Conservation (phyloP, 1,140 invertebrate genomes). For the Papilio dardanus region DNA sequence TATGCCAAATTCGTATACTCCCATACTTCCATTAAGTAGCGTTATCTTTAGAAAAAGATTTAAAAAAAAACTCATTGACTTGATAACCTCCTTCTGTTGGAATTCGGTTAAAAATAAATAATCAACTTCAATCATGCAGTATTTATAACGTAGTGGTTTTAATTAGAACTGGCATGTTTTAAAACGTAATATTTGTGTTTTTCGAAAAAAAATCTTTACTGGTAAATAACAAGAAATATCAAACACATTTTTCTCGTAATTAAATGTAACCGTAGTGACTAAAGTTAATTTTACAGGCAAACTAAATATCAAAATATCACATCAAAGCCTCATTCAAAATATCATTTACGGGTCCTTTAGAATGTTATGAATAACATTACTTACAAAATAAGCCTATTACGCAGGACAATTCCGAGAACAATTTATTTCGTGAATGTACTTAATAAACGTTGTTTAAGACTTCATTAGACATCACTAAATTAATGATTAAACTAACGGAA, state of each 20-base stretch:
- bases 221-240: too few species aligned
- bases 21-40: background rate
- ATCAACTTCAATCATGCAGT: too few species aligned
- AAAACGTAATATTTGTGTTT: too few species aligned
- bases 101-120: too few species aligned
- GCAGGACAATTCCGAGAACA: background rate
- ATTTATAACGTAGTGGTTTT: too few species aligned
- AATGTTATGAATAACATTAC: conserved; percentile 16
- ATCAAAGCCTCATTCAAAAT: conserved; percentile 21
- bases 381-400: conserved; percentile 22
- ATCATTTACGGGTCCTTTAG: conserved; percentile 17
- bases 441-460: background rate
- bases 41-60: background rate
- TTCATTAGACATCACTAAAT: background rate
- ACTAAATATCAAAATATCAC: background rate
- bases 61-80: background rate
- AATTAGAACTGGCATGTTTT: too few species aligned
- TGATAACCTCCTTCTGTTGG: background rate
- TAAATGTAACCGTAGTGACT: background rate
- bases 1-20: background rate
- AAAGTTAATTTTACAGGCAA: background rate
- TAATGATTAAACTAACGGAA: background rate
- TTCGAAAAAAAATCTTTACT: too few species aligned
- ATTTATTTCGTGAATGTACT: conserved; percentile 16
- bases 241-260: background rate